These are phyloP conservation scores for Canis aureus DNA, from an alignment of 2,113 vertebrate species.

Conservation along the genomic window DNA sequence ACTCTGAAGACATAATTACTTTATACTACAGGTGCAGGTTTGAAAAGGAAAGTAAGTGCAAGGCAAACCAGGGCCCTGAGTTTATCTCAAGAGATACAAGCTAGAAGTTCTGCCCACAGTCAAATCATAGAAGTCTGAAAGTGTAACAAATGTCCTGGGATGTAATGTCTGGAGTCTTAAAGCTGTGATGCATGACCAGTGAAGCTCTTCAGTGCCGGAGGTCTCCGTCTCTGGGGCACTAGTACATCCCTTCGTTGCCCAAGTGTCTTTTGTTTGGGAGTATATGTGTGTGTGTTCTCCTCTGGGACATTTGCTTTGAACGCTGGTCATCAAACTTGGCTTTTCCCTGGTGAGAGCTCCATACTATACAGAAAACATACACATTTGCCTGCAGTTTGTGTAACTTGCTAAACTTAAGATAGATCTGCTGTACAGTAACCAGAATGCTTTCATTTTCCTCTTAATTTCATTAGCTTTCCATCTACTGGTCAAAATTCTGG, in stretches of 20 bases:
- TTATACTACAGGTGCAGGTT: background rate
- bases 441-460: constrained; percentile 3
- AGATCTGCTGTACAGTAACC: background rate
- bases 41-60: background rate
- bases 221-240: constrained; percentile 9
- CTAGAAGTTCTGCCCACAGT: background rate
- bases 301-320: constrained; percentile 16
- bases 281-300: background rate
- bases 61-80: background rate
- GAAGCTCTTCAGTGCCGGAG: background rate
- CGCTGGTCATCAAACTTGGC: background rate
- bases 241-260: background rate
- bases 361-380: background rate
- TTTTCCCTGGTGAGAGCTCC: background rate
- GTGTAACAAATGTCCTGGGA: constrained; percentile 56
- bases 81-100: background rate
- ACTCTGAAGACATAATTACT: background rate
- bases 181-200: constrained; percentile 58
- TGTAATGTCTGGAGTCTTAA: background rate
- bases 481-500: background rate
- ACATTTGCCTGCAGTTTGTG: background rate
- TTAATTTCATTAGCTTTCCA: constrained; percentile 52
- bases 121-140: constrained; percentile 57
- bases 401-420: background rate
- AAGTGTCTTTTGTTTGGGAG: background rate